These are phyloP conservation scores for Caenorhabditis plicata DNA, from an alignment of 2,888 invertebrate genomes.

Conservation along the genomic window DNA sequence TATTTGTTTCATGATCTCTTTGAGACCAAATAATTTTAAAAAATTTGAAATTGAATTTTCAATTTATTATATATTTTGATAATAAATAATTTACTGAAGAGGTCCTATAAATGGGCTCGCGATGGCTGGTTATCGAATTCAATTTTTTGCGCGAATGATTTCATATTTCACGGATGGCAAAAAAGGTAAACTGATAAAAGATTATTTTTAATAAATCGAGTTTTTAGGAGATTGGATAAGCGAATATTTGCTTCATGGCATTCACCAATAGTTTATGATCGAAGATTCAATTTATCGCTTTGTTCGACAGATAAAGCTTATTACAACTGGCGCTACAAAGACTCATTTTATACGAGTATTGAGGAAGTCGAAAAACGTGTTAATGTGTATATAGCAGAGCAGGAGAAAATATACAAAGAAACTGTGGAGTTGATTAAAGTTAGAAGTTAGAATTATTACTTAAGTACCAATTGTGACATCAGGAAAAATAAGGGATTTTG, in stretches of 20 bases:
- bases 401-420: background rate
- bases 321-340: conserved; percentile 36
- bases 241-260: conserved; percentile 40
- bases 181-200: conserved; percentile 11
- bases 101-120: conserved; percentile 28
- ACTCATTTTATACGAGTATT: conserved; percentile 21
- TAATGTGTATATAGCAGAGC: conserved; percentile 2
- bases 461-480: too few species aligned
- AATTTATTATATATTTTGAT: too few species aligned
- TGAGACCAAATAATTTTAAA: too few species aligned
- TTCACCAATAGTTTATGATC: conserved; percentile 28
- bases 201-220: background rate
- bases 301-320: conserved; percentile 17
- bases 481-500: too few species aligned
- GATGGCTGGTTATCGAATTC: conserved; percentile 49
- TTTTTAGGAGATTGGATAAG: conserved; percentile 34
- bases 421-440: background rate
- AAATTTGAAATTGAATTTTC: too few species aligned
- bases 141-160: conserved; percentile 37
- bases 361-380: conserved; percentile 14
- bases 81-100: too few species aligned
- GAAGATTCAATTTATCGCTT: conserved; percentile 15
- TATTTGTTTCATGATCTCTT: too few species aligned
- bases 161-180: conserved; percentile 53
- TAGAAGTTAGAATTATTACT: too few species aligned